These are phyloP conservation scores for Salminus brasiliensis DNA, from an alignment of 2,113 vertebrate species.

Conservation along the genomic window DNA sequence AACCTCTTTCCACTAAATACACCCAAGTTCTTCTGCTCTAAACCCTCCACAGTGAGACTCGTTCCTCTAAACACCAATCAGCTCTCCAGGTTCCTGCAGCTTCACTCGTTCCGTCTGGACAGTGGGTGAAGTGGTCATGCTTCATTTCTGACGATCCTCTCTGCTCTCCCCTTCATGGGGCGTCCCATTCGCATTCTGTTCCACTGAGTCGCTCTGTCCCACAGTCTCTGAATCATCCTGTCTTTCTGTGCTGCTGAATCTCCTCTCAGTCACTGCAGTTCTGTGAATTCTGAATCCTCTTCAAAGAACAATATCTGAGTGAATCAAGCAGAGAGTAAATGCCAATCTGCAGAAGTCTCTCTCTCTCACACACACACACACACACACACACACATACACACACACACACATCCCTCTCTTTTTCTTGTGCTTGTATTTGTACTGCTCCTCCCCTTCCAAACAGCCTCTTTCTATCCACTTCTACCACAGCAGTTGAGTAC, in stretches of 20 bases:
- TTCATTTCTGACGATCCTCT: conserved; percentile 28
- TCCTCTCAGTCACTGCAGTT: conserved; percentile 19
- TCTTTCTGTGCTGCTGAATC: neutral
- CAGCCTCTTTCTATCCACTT: neutral
- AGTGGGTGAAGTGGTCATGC: conserved; percentile 14
- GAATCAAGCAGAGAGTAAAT: conserved; percentile 29
- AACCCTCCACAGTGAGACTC: neutral
- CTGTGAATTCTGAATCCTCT: conserved; percentile 9
- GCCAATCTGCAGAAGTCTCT: conserved; percentile 28
- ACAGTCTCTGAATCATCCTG: conserved; percentile 27
- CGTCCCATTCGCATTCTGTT: conserved; percentile 34
- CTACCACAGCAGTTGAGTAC: neutral
- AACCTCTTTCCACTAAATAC: neutral
- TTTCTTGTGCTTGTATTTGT: neutral
- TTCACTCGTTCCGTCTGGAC: neutral
- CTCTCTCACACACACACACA: conserved; percentile 15
- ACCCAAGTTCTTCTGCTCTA: neutral
- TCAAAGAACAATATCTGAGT: conserved; percentile 13
- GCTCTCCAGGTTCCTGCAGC: conserved; percentile 8
- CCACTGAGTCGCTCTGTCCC: conserved; percentile 25
- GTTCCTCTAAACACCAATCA: neutral
- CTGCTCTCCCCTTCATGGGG: conserved; percentile 17
- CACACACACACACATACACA: conserved; percentile 20
- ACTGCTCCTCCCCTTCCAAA: neutral
- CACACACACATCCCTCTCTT: conserved; percentile 1